phyloP scores from a whole-genome alignment of 2,888 invertebrate genomes.

The Lasioglossum marginatum region DNA sequence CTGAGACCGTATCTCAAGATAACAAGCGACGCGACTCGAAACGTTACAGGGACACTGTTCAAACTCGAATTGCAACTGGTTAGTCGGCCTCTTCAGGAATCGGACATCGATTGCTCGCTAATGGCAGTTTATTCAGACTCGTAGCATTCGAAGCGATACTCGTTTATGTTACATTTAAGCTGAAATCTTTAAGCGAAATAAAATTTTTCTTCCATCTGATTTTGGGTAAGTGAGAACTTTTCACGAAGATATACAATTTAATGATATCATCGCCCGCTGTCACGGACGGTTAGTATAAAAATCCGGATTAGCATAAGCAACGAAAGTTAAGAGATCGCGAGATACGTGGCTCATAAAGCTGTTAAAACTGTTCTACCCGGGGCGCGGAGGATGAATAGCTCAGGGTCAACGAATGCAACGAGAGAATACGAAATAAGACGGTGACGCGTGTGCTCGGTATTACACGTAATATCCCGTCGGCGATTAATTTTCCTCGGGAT shows the following conservation, averaged over 20 bases:
- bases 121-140: not conserved
- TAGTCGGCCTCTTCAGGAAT: not conserved
- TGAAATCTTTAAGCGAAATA: not conserved
- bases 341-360: not conserved
- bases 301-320: not conserved
- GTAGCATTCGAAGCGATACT: not conserved
- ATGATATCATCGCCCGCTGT: not conserved
- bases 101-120: not conserved
- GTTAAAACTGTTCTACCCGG: not conserved
- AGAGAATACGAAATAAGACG: not conserved
- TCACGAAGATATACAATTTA: no score
- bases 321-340: not conserved
- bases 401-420: not conserved
- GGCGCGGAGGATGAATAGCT: not conserved
- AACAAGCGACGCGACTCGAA: not conserved
- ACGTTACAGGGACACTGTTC: not conserved
- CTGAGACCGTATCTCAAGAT: not conserved
- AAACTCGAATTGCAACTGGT: not conserved
- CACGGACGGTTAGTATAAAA: not conserved
- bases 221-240: not conserved
- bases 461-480: not conserved
- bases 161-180: not conserved
- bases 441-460: not conserved
- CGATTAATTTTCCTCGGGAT: constrained; percentile 1
- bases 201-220: no score